These are phyloP conservation scores for Hyperopisus bebe DNA, from an alignment of 2,113 vertebrate genomes.

Conservation along the genomic window DNA sequence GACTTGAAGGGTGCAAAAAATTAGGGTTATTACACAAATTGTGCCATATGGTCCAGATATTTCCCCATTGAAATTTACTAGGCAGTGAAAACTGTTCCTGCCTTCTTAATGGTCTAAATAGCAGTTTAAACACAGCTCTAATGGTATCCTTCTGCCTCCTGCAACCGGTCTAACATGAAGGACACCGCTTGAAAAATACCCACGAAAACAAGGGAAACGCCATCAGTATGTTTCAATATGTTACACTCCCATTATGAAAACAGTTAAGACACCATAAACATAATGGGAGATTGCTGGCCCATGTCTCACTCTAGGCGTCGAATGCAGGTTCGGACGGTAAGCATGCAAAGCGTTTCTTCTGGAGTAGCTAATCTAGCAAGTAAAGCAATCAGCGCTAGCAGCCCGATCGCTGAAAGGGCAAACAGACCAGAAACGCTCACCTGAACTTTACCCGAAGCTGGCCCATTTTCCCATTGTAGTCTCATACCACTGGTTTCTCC, in stretches of 20 bases:
- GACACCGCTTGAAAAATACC: conserved; percentile 99
- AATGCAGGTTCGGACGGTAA: conserved; percentile 31
- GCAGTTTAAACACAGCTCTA: conserved; percentile 99
- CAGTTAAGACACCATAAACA: conserved; percentile 87
- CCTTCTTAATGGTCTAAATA: conserved; percentile 99
- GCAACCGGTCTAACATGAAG: conserved; percentile 99
- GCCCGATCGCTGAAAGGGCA: conserved; percentile 28
- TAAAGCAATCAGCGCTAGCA: conserved; percentile 25
- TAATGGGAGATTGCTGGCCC: conserved; percentile 61
- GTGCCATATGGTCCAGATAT: conserved; percentile 99
- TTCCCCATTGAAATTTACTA: conserved; percentile 99
- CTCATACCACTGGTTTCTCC: neutral
- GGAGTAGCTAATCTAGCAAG: conserved; percentile 19
- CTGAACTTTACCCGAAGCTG: neutral
- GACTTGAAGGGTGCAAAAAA: conserved; percentile 99
- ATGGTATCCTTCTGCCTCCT: conserved; percentile 99
- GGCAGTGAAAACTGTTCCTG: conserved; percentile 99
- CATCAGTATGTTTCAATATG: conserved; percentile 98
- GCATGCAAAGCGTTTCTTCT: conserved; percentile 24
- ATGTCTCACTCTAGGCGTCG: conserved; percentile 44
- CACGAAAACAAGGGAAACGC: conserved; percentile 66
- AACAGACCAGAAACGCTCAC: neutral
- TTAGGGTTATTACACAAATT: conserved; percentile 99
- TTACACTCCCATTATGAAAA: conserved; percentile 98
- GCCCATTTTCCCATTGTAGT: neutral